Evolutionary conservation across 2,888 invertebrate genomes (phyloP), one percentile per base, ranked within the genome.

Genomic region (Unio pictorum): DNA sequence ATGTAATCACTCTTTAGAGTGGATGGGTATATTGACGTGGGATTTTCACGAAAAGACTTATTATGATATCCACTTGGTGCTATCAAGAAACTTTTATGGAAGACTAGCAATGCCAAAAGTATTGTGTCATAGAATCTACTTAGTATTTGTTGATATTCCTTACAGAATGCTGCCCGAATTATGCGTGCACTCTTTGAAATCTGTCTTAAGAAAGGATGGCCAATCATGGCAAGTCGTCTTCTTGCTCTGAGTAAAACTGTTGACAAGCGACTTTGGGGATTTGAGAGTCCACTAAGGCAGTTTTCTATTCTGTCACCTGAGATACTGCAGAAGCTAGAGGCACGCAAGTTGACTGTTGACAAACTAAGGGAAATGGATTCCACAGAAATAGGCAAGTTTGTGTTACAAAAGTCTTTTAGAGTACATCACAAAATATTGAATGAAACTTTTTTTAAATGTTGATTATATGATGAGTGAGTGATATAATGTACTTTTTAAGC

Each of bases 131-230:
- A 15, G n/a, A 26, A 23, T 26, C 59, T 23, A 26, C 17, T 3
- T 58, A 15, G 11, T n/a, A 8, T 58, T 11, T 26, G 4, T 59
- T 11, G 17, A 18, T 59, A 23, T 57, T 57, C 57, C 3, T 65
- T 80, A n/a, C 86, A 98, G 94, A 99, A 98, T 90, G 95, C 96
- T 15, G 94, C 95, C 0, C 93, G 99, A 68, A 96, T 99, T 81
- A 93, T 95, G 11, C 93, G 99, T 59, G 97, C 98, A 0, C 91
- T 99, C 56, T 99, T 99, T 90, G 98, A 99, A 86, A 95, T 99
- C 75, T 95, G 95, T 0, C 91, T 98, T 8, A 93, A 95, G 54
- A 95, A 95, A 84, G 96, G 96, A 87, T 97, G 96, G 92, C 95
- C 99, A 0, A 92, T 96, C 77, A 93, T 98, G 92, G 94, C 99